These are phyloP conservation scores for Siderastrea radians DNA, from an alignment of 92 coral and sea anemone genomes.

Conservation along the genomic window DNA sequence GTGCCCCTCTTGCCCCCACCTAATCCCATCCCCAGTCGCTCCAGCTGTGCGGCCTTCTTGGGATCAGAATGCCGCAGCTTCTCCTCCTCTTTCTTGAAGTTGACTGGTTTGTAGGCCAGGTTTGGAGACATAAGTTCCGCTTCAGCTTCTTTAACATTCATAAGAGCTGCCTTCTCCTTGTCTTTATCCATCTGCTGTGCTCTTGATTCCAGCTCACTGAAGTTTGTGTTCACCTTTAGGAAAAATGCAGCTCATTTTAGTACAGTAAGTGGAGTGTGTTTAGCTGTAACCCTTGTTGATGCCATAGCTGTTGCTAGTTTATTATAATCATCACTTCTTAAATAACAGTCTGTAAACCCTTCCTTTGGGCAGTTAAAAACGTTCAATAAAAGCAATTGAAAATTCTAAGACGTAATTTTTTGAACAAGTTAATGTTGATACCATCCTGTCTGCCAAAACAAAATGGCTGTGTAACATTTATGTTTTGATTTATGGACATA, in stretches of 20 bases:
- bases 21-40: conserved; percentile 96
- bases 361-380: too few species aligned
- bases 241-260: not conserved
- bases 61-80: conserved; percentile 92
- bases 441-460: too few species aligned
- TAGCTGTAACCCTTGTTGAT: too few species aligned
- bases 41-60: conserved; percentile 96
- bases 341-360: too few species aligned
- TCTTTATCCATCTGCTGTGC: conserved; percentile 89
- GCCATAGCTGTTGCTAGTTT: too few species aligned
- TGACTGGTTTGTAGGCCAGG: conserved; percentile 86
- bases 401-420: too few species aligned
- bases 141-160: conserved; percentile 82
- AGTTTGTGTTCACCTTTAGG: conserved; percentile 89
- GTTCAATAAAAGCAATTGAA: too few species aligned
- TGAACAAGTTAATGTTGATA: too few species aligned
- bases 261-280: not conserved
- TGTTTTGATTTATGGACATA: too few species aligned
- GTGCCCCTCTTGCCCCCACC: conserved; percentile 67
- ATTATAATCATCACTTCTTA: too few species aligned
- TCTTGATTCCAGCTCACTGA: conserved; percentile 89
- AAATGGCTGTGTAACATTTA: too few species aligned
- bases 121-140: conserved; percentile 89
- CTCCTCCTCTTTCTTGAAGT: conserved; percentile 92
- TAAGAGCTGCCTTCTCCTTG: conserved; percentile 79